These are phyloP conservation scores for Allophyes oxyacanthae DNA, from an alignment of 2,888 invertebrate species.

Conservation along the genomic window DNA sequence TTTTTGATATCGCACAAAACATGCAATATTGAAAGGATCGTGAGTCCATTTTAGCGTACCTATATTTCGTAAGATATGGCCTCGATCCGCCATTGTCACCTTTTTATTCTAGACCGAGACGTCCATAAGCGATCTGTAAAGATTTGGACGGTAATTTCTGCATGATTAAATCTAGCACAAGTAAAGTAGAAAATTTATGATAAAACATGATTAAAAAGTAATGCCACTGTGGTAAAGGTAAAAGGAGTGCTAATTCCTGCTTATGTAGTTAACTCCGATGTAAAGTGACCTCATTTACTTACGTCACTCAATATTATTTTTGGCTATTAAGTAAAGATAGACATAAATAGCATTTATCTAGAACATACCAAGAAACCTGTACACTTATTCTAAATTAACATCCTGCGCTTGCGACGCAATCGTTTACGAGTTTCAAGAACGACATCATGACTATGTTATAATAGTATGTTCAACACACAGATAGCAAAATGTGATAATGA, in stretches of 20 bases:
- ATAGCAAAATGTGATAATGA: too few species aligned
- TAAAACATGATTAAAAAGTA: too few species aligned
- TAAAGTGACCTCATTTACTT: too few species aligned
- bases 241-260: too few species aligned
- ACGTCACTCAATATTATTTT: conserved; percentile 9
- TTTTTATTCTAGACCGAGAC: conserved; percentile 22
- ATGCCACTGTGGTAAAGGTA: too few species aligned
- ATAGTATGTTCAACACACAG: conserved; percentile 27
- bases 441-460: conserved; percentile 35
- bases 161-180: conserved; percentile 9
- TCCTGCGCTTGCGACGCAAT: conserved; percentile 47
- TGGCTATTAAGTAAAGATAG: conserved; percentile 19
- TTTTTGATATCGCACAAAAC: conserved; percentile 12
- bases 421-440: conserved; percentile 43
- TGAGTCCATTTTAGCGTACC: conserved; percentile 2
- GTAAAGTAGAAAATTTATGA: too few species aligned
- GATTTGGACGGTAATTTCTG: conserved; percentile 29
- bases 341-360: conserved; percentile 31
- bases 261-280: too few species aligned
- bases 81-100: conserved; percentile 33
- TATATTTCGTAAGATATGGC: conserved; percentile 31
- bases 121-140: conserved; percentile 15
- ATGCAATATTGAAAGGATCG: conserved; percentile 12
- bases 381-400: conserved; percentile 46
- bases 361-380: conserved; percentile 45